Base-by-base conservation (phyloP, 2,888 invertebrate genomes). In the Muscina levida region DNA sequence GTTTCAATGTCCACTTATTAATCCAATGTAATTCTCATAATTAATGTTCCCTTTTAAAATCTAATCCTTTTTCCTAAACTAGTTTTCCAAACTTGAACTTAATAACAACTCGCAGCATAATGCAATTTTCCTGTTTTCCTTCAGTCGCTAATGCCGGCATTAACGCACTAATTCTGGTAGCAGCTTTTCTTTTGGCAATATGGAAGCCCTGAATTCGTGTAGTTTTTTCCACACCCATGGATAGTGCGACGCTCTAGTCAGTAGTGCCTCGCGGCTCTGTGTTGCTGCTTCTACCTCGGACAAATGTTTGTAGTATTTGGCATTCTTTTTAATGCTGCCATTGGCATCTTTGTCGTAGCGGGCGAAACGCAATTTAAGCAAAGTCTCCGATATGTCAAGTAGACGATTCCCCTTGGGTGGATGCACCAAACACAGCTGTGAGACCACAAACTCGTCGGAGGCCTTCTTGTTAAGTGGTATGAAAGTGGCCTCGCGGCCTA, bases 401-500 rank as follows among this genome's bases (percentile, higher is more conserved):
- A 89, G 75, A 1, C 79, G 80, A 77, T 88, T 85, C 56, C 88
- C 88, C 57, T 86, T 86, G 39, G 89, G 87, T 39, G 90, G 88
- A 84, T 91, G 89, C 10, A 89, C 85, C 73, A 92, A 83, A 42
- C 87, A 87, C 0, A 92, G 85, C 82, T 91, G 90, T 51, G 92
- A 92, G 19, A 91, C 88, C 17, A 92, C 87, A 84, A 86, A 91
- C 51, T 91, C 87, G 62, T 87, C 86, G 0, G 88, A 85, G 48
- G 85, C 88, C 31, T 86, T 82, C 62, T 87, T 86, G 24, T 87
- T 87, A 4, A 92, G 56, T 13, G 92, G 92, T 83, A 91, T 83
- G 82, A 92, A 91, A 82, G 88, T 89, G 26, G 92, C 86, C 62
- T 87, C 84, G 5, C 91, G 89, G 19, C 90, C 91, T 37, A 88